Evolutionary conservation across 2,888 invertebrate species (phyloP).

Genomic region (Tanytarsus gracilentus): DNA sequence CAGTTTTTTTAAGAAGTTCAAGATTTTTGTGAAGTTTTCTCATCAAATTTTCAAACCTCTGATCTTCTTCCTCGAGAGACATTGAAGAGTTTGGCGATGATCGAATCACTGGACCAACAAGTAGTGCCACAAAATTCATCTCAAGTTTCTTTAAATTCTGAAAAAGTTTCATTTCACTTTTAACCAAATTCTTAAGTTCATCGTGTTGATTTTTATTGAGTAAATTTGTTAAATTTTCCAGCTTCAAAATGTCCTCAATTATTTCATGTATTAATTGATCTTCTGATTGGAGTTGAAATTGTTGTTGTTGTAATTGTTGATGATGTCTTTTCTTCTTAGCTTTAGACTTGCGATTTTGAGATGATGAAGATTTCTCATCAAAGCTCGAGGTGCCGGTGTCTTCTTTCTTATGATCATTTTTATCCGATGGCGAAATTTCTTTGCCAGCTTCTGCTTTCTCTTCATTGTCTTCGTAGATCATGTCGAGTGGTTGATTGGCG

Average conservation of each 20-base stretch:
- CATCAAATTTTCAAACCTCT: constrained; percentile 34
- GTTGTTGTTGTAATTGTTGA: constrained; percentile 3
- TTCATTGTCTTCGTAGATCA: constrained; percentile 81
- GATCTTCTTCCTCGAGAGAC: constrained; percentile 6
- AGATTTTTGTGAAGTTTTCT: constrained; percentile 40
- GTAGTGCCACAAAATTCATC: constrained; percentile 14
- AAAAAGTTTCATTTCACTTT: constrained; percentile 11
- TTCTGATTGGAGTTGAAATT: constrained; percentile 3
- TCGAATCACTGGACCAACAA: neutral
- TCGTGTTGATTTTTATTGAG: constrained; percentile 20
- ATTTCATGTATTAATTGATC: constrained; percentile 16
- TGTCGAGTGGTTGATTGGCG: constrained; percentile 58
- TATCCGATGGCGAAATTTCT: constrained; percentile 14
- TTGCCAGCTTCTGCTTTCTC: constrained; percentile 42
- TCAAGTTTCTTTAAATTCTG: constrained; percentile 16
- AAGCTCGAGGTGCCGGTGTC: constrained; percentile 31
- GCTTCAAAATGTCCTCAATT: constrained; percentile 12
- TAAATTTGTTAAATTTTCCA: constrained; percentile 18
- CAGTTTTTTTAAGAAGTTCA: constrained; percentile 39
- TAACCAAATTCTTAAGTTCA: constrained; percentile 3
- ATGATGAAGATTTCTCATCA: constrained; percentile 30
- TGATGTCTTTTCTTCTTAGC: constrained; percentile 24
- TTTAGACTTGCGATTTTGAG: constrained; percentile 30
- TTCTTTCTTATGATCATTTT: constrained; percentile 30
- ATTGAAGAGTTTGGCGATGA: neutral